A percentile compares a stretch with the other conserved stretches of the same genome.
Evolutionary conservation across 1,140 invertebrate species (phyloP).

Genomic region (Epicauta chinensis): DNA sequence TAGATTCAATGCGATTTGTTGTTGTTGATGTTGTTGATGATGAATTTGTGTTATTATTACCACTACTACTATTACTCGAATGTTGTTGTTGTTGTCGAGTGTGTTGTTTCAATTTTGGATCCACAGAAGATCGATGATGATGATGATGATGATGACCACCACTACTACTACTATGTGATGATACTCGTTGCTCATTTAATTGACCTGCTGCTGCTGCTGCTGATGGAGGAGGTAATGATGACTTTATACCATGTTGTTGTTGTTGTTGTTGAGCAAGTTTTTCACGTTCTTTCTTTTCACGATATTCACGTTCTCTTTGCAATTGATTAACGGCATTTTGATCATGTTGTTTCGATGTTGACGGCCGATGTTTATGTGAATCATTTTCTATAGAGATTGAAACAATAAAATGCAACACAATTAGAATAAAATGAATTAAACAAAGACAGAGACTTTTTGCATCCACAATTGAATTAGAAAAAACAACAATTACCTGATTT

Average conservation of each 20-base stretch:
- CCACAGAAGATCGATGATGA: slow-evolving; percentile 29
- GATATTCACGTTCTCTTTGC: slow-evolving; percentile 46
- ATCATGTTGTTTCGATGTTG: slow-evolving; percentile 34
- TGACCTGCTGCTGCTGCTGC: neutral
- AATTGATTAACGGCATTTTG: slow-evolving; percentile 27
- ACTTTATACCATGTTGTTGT: slow-evolving; percentile 16
- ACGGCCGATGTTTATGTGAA: slow-evolving; percentile 31
- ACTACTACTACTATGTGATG: slow-evolving; percentile 26
- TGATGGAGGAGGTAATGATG: neutral
- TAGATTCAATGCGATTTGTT: slow-evolving; percentile 19
- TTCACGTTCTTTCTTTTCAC: slow-evolving; percentile 49
- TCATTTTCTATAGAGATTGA: slow-evolving; percentile 12
- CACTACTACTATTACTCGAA: neutral
- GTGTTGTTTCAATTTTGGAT: slow-evolving; percentile 36
- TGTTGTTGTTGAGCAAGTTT: slow-evolving; percentile 41
- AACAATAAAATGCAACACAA: too few relatives aligned
- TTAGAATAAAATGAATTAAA: neutral
- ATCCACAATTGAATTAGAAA: neutral
- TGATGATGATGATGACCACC: slow-evolving; percentile 24
- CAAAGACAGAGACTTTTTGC: too few relatives aligned
- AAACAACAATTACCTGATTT: slow-evolving; percentile 17
- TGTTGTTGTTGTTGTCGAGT: slow-evolving; percentile 24
- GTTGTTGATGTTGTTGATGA: slow-evolving; percentile 2
- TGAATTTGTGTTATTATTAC: neutral
- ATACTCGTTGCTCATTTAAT: neutral